Percentiles rank a stretch among this genome's conserved stretches.
phyloP scores from a whole-genome alignment of 1,140 invertebrate species.

The Homalodisca vitripennis region DNA sequence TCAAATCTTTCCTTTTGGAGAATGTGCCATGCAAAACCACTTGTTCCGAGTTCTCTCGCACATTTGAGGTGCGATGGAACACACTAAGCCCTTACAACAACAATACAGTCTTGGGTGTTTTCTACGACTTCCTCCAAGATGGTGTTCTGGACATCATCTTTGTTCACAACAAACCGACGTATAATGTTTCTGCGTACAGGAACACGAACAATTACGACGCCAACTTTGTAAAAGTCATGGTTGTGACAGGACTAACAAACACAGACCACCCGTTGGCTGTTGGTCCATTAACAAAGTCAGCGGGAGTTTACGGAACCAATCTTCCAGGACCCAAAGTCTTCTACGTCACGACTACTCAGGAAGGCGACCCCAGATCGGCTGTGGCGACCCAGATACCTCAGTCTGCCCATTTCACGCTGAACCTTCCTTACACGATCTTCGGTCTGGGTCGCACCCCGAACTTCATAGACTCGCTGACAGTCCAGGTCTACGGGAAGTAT shows the following conservation, averaged over 20 bases:
- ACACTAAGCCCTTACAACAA: conserved; percentile 65
- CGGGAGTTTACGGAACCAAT: conserved; percentile 83
- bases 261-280: conserved; percentile 61
- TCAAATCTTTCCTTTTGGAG: conserved; percentile 70
- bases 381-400: conserved; percentile 87
- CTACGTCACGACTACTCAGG: conserved; percentile 83
- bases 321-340: conserved; percentile 84
- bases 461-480: conserved; percentile 88
- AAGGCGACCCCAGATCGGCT: conserved; percentile 69
- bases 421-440: conserved; percentile 93
- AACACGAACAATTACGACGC: conserved; percentile 92
- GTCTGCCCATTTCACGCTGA: conserved; percentile 87
- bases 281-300: conserved; percentile 67
- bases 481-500: conserved; percentile 69
- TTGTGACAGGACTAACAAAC: conserved; percentile 80
- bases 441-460: conserved; percentile 96
- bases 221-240: conserved; percentile 95
- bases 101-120: conserved; percentile 77
- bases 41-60: conserved; percentile 64
- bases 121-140: conserved; percentile 92
- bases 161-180: conserved; percentile 53
- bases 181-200: conserved; percentile 67
- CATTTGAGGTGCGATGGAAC: conserved; percentile 74
- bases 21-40: conserved; percentile 66
- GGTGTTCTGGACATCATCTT: conserved; percentile 80